Conservation (phyloP, 2,113 vertebrate genomes). For the Ranitomeya imitator region DNA sequence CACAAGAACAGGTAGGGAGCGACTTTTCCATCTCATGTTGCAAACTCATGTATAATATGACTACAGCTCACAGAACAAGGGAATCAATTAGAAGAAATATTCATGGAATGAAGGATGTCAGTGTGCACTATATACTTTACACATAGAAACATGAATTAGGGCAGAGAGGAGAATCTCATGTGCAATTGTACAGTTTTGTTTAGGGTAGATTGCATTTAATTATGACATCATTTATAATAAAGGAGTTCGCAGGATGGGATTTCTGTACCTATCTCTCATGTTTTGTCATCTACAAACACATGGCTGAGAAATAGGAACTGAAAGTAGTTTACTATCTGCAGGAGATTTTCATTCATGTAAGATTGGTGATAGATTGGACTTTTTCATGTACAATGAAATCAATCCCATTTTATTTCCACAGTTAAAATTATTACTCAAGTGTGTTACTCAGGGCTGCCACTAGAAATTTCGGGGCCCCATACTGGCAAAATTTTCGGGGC, state of each 20-base stretch:
- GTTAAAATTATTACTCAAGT: background rate
- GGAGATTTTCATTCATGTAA: background rate
- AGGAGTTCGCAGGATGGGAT: constrained; percentile 5
- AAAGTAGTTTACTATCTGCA: constrained; percentile 5
- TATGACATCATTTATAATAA: constrained; percentile 39
- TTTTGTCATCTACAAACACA: background rate
- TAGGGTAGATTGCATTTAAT: constrained; percentile 15
- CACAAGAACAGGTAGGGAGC: constrained; percentile 61
- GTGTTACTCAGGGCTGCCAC: background rate
- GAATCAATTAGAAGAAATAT: constrained; percentile 47
- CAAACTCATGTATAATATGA: constrained; percentile 62
- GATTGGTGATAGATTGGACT: background rate
- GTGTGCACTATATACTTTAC: background rate
- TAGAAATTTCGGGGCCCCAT: too few relatives aligned
- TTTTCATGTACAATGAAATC: background rate
- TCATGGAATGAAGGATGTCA: constrained; percentile 18
- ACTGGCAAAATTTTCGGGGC: too few relatives aligned
- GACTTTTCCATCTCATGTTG: constrained; percentile 56
- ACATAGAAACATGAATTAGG: background rate
- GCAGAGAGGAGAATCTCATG: background rate
- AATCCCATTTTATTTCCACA: background rate
- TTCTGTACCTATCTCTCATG: constrained; percentile 8
- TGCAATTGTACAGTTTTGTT: constrained; percentile 6
- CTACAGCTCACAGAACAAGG: constrained; percentile 66
- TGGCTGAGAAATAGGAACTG: background rate